A percentile compares a stretch with the other conserved stretches of the same genome.
Conservation (phyloP, 2,888 invertebrate genomes). For the Amphipoea lucens region DNA sequence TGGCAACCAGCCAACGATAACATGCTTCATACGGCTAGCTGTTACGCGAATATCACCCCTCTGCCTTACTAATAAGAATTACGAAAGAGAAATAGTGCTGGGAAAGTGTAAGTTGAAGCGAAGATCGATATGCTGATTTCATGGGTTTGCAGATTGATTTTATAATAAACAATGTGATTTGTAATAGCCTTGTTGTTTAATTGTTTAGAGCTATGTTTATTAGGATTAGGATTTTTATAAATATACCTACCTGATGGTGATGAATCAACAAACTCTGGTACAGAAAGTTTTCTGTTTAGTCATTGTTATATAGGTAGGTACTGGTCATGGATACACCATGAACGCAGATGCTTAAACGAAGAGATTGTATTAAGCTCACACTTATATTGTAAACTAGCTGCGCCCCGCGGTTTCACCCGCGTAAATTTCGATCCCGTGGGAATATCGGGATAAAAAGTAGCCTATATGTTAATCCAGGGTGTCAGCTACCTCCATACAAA, state of each 20-base stretch:
- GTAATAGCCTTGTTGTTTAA: constrained; percentile 13
- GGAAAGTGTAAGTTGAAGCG: constrained; percentile 10
- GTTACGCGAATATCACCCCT: constrained; percentile 63
- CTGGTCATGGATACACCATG: background rate
- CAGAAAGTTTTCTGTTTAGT: background rate
- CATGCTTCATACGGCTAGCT: constrained; percentile 59
- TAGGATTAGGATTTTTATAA: constrained; percentile 28
- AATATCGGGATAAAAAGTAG: too few species aligned
- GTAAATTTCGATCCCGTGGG: too few species aligned
- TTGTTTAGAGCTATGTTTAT: constrained; percentile 30
- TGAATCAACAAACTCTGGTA: constrained; percentile 9
- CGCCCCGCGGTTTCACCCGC: too few species aligned
- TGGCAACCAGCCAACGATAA: constrained; percentile 73
- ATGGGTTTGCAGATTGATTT: constrained; percentile 29
- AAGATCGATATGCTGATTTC: constrained; percentile 51
- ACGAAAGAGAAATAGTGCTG: constrained; percentile 54
- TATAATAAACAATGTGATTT: constrained; percentile 32
- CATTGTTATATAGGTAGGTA: constrained; percentile 1
- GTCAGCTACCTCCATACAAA: too few species aligned
- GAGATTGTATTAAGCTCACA: background rate
- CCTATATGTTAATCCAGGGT: too few species aligned
- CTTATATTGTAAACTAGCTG: background rate
- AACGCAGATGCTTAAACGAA: background rate
- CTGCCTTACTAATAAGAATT: constrained; percentile 60
- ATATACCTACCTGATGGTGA: constrained; percentile 5